Percentiles rank a stretch among this genome's conserved stretches.
Evolutionary conservation across 2,797 vertebrate genomes (phyloP).

Genomic region (Tragelaphus oryx): DNA sequence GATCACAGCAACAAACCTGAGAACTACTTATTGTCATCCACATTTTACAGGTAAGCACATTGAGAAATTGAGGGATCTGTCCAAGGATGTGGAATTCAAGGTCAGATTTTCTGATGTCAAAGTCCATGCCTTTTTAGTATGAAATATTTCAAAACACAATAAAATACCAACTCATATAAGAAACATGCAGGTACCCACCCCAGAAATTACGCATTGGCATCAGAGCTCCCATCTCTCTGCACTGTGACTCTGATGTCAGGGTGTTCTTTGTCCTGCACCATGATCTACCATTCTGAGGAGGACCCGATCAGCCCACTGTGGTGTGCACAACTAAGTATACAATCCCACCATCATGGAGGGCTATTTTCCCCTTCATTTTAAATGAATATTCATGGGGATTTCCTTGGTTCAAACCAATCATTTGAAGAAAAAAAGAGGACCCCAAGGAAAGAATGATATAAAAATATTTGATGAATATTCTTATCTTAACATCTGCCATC

Average conservation of each 20-base stretch:
- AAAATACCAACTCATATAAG: background rate
- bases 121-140: background rate
- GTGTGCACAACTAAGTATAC: background rate
- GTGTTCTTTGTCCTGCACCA: rapidly evolving
- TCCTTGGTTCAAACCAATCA: background rate
- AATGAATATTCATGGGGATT: background rate
- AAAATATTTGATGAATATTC: background rate
- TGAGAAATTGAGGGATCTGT: background rate
- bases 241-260: background rate
- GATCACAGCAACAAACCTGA: background rate
- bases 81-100: background rate
- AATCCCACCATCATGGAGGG: background rate
- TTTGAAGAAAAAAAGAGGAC: background rate
- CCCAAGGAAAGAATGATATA: background rate
- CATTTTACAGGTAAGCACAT: background rate
- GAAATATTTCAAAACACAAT: background rate
- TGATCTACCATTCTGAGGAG: background rate
- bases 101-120: background rate
- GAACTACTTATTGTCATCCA: background rate
- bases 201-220: background rate
- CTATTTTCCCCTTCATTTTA: background rate
- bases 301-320: background rate
- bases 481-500: background rate
- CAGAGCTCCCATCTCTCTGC: rapidly evolving
- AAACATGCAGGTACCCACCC: background rate